Evolutionary conservation across 2,113 vertebrate species (phyloP).

Genomic region (Sebastes fasciatus): DNA sequence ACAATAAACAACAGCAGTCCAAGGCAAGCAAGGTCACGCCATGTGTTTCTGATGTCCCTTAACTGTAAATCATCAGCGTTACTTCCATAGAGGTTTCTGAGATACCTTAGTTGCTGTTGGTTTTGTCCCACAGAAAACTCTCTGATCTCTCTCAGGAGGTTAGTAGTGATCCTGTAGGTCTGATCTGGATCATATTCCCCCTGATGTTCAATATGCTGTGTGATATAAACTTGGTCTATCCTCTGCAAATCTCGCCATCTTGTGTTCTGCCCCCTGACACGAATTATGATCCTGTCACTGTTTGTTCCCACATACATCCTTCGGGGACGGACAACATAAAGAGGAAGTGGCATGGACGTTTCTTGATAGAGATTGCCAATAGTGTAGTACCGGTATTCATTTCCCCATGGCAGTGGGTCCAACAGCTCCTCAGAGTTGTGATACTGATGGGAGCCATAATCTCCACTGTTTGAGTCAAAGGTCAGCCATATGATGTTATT

Average conservation of each 20-base stretch:
- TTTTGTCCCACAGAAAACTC: background rate
- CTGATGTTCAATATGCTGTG: slow-evolving; percentile 63
- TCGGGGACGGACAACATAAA: slow-evolving; percentile 36
- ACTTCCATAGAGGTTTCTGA: background rate
- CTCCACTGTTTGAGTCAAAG: too few species aligned
- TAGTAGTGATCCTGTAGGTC: slow-evolving; percentile 62
- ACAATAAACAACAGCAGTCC: slow-evolving; percentile 68
- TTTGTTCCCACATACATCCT: slow-evolving; percentile 38
- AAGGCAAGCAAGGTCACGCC: slow-evolving; percentile 63
- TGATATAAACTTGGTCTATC: slow-evolving; percentile 69
- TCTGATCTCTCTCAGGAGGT: slow-evolving; percentile 63
- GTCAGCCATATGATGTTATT: too few species aligned
- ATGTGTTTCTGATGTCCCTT: slow-evolving; percentile 39
- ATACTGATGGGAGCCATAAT: slow-evolving; percentile 71
- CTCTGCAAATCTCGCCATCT: background rate
- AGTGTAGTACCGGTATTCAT: slow-evolving; percentile 57
- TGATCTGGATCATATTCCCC: slow-evolving; percentile 65
- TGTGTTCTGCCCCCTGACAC: slow-evolving; percentile 34
- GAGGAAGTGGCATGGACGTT: slow-evolving; percentile 30
- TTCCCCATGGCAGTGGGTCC: slow-evolving; percentile 22
- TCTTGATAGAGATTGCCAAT: slow-evolving; percentile 60
- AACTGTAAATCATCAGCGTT: background rate
- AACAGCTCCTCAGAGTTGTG: slow-evolving; percentile 61
- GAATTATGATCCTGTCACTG: slow-evolving; percentile 71
- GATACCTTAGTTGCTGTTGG: background rate